phyloP scores from a whole-genome alignment of 2,888 invertebrate genomes.

The Coelinius sp. region DNA sequence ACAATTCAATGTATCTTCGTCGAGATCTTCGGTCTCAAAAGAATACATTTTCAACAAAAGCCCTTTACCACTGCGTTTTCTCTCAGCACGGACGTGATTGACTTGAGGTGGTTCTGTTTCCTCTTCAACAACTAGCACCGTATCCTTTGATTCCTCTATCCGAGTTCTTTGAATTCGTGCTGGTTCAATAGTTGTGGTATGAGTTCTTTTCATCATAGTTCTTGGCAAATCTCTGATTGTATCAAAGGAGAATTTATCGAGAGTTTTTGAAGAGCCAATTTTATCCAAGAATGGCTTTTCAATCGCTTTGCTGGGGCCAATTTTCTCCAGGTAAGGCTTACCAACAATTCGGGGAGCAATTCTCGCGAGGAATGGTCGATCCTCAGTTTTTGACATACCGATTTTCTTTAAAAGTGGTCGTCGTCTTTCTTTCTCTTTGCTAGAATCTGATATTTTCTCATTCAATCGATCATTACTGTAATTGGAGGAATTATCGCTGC shows the following conservation, averaged over 20 bases:
- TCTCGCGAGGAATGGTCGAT: slow-evolving; percentile 63
- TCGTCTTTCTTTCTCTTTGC: slow-evolving; percentile 50
- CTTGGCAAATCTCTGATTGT: slow-evolving; percentile 47
- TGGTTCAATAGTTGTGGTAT: slow-evolving; percentile 42
- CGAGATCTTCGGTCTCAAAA: slow-evolving; percentile 66
- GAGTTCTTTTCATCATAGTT: slow-evolving; percentile 36
- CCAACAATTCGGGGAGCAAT: slow-evolving; percentile 61
- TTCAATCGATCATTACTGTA: slow-evolving; percentile 64
- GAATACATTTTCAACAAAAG: slow-evolving; percentile 67
- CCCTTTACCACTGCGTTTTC: slow-evolving; percentile 62
- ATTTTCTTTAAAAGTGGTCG: slow-evolving; percentile 66
- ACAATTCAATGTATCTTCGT: slow-evolving; percentile 43
- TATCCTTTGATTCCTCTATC: slow-evolving; percentile 27
- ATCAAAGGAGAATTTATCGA: slow-evolving; percentile 66
- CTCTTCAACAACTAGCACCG: slow-evolving; percentile 21
- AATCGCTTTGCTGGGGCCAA: slow-evolving; percentile 65
- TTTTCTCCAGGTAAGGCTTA: slow-evolving; percentile 66
- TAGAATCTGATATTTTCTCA: slow-evolving; percentile 58
- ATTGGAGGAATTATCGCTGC: slow-evolving; percentile 67
- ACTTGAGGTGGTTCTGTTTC: slow-evolving; percentile 33
- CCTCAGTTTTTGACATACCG: slow-evolving; percentile 67
- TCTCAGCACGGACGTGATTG: slow-evolving; percentile 38
- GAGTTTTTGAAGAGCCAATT: slow-evolving; percentile 63
- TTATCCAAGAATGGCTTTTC: slow-evolving; percentile 66
- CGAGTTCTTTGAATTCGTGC: slow-evolving; percentile 37